Percentiles rank a stretch among this genome's conserved stretches.
These are phyloP conservation scores for Isichthys henryi DNA, from an alignment of 2,113 vertebrate species.

Conservation along the genomic window DNA sequence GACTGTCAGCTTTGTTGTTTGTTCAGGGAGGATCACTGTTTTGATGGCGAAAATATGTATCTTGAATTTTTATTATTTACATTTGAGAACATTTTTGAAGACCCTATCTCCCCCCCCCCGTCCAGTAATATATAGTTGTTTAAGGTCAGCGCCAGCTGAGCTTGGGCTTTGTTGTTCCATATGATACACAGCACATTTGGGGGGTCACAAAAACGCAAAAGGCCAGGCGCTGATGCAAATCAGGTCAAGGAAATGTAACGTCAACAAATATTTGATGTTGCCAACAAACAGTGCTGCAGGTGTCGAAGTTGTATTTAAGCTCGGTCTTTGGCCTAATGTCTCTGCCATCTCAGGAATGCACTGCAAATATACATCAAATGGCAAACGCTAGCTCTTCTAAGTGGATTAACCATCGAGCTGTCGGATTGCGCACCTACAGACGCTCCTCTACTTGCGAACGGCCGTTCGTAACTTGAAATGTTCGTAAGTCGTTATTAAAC, in stretches of 20 bases:
- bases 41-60: neutral
- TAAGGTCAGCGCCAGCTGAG: neutral
- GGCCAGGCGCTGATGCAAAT: neutral
- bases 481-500: too few relatives aligned
- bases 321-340: neutral
- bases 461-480: too few relatives aligned
- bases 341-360: neutral
- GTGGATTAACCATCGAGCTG: neutral
- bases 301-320: neutral
- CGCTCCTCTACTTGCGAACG: too few relatives aligned
- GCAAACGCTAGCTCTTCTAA: neutral
- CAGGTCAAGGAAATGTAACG: neutral
- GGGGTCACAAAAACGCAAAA: neutral
- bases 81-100: neutral
- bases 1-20: neutral
- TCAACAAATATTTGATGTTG: conserved; percentile 3
- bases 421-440: neutral
- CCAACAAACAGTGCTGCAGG: neutral
- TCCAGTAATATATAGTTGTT: too few relatives aligned
- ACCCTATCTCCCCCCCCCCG: neutral
- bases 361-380: neutral
- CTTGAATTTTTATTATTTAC: neutral
- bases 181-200: too few relatives aligned
- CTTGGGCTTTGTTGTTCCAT: neutral
- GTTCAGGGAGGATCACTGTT: neutral